Percentiles rank a stretch among this genome's conserved stretches.
Conservation (phyloP, 1,140 invertebrate species). For the Aleiodes sp. region DNA sequence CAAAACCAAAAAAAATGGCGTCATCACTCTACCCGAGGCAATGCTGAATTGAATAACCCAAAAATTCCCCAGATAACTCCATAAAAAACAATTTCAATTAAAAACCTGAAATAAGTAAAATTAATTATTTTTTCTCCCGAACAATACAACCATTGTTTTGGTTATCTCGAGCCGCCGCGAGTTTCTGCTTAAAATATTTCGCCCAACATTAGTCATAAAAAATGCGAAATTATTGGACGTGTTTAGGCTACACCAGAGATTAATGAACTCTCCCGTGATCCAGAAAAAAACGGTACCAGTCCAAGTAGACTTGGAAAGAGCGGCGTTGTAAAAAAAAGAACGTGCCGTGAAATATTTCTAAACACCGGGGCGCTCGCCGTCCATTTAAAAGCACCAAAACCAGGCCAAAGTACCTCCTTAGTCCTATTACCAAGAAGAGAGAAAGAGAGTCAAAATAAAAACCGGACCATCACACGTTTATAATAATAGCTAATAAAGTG, state of each 20-base stretch:
- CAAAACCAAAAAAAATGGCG: too few relatives aligned
- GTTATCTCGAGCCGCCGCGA: background rate
- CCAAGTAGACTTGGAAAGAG: slow-evolving; percentile 35
- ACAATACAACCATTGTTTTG: background rate
- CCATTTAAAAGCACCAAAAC: slow-evolving; percentile 18
- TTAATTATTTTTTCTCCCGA: too few relatives aligned
- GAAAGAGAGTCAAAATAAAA: slow-evolving; percentile 1
- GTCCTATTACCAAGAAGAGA: background rate
- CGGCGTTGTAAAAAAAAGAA: too few relatives aligned
- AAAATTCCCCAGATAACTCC: too few relatives aligned
- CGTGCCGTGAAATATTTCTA: slow-evolving; percentile 62
- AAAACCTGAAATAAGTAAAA: too few relatives aligned
- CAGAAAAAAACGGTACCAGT: slow-evolving; percentile 34
- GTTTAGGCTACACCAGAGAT: slow-evolving; percentile 60
- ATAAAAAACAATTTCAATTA: background rate
- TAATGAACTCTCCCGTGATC: slow-evolving; percentile 54
- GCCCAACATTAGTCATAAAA: slow-evolving; percentile 1
- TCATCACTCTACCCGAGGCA: too few relatives aligned
- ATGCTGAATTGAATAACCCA: too few relatives aligned
- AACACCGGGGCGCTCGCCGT: slow-evolving; percentile 49
- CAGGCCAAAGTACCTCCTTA: slow-evolving; percentile 11
- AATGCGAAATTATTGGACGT: slow-evolving; percentile 38
- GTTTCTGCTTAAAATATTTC: slow-evolving; percentile 9
- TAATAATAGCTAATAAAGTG: slow-evolving; percentile 66
- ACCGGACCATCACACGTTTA: slow-evolving; percentile 53